A percentile compares a stretch with the other conserved stretches of the same genome.
These are phyloP conservation scores for Tachystola acroxantha DNA, from an alignment of 2,888 invertebrate species.

Conservation along the genomic window DNA sequence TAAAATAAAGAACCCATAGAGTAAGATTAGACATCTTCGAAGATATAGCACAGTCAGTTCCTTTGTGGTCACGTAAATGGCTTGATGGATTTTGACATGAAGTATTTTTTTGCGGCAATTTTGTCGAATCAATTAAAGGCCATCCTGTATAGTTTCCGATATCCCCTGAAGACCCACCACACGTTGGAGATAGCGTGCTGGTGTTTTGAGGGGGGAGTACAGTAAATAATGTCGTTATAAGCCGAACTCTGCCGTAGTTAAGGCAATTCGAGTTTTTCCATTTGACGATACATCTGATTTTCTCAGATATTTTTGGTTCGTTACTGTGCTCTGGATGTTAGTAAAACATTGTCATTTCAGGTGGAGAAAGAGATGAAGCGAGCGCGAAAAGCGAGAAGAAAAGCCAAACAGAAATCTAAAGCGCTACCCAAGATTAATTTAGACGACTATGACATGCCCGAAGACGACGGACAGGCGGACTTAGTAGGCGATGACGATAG, in stretches of 20 bases:
- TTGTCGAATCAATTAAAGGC: too few relatives aligned
- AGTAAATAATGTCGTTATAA: constrained; percentile 10
- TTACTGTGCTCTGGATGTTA: too few relatives aligned
- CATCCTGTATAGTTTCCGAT: too few relatives aligned
- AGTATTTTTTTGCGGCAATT: too few relatives aligned
- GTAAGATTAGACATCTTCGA: neutral
- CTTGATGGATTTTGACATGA: too few relatives aligned
- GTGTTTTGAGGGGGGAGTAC: constrained; percentile 61
- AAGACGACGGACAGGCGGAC: constrained; percentile 86
- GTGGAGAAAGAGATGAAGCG: constrained; percentile 79
- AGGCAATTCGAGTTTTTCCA: too few relatives aligned
- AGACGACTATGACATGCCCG: constrained; percentile 87
- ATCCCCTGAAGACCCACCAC: constrained; percentile 52
- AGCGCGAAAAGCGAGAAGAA: constrained; percentile 76
- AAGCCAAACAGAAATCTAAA: constrained; percentile 72
- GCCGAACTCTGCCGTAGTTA: too few relatives aligned
- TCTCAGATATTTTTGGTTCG: too few relatives aligned
- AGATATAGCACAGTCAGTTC: neutral
- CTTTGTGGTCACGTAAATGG: neutral
- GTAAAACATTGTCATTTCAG: constrained; percentile 31
- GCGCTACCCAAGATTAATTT: constrained; percentile 83
- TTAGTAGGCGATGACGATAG: constrained; percentile 73
- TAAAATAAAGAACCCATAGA: neutral
- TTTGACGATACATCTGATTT: too few relatives aligned
- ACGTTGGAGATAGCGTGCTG: constrained; percentile 30